Conservation (phyloP, 2,113 vertebrate species). For the Tetraodon nigroviridis region DNA sequence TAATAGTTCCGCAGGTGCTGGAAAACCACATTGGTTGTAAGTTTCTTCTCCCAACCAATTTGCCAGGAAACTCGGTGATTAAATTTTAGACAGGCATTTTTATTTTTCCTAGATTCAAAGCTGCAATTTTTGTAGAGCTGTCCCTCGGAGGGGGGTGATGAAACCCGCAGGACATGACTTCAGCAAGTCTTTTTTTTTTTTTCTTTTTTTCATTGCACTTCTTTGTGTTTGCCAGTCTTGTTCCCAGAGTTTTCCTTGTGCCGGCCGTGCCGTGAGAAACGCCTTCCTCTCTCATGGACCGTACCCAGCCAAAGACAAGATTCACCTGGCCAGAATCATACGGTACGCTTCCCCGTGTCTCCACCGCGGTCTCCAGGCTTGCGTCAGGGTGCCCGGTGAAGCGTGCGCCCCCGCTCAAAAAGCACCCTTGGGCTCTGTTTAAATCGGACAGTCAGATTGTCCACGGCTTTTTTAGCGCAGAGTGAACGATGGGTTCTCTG, state of each 20-base stretch:
- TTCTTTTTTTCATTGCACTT: conserved; percentile 6
- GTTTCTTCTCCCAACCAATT: no score
- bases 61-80: no score
- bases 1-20: no score
- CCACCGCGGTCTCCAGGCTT: conserved; percentile 10
- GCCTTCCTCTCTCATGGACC: conserved; percentile 89
- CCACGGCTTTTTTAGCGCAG: background rate
- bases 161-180: conserved; percentile 15
- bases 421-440: conserved; percentile 6
- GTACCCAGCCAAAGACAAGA: conserved; percentile 93
- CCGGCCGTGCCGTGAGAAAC: conserved; percentile 88
- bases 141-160: no score
- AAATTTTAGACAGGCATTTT: no score
- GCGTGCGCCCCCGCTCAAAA: conserved; percentile 28
- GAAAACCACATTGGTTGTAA: no score
- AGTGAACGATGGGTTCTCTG: no score
- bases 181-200: conserved; percentile 5
- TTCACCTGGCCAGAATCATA: conserved; percentile 88
- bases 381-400: conserved; percentile 42
- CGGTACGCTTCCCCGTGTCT: conserved; percentile 60
- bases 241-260: conserved; percentile 91
- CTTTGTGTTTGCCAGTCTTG: conserved; percentile 78
- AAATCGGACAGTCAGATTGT: conserved; percentile 33
- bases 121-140: no score
- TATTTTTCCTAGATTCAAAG: no score